Percentiles rank a stretch among this genome's conserved stretches.
phyloP scores from a whole-genome alignment of 2,888 invertebrate species.

The Pogonocherus hispidulus region DNA sequence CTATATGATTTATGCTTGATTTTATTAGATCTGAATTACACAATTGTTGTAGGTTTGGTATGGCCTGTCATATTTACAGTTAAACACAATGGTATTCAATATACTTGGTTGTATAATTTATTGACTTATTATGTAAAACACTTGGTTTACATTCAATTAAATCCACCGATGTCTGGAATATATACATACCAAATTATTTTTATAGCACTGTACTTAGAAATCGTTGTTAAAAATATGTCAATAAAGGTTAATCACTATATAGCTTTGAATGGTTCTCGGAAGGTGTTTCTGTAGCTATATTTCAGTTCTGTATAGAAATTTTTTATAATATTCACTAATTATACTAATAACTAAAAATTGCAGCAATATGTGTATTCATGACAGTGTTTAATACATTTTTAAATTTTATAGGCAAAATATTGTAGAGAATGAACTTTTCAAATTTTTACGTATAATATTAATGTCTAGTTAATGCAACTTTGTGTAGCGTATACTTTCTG shows the following conservation, averaged over 20 bases:
- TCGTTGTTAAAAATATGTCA: not conserved
- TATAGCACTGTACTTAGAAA: conserved; percentile 5
- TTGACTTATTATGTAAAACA: conserved; percentile 46
- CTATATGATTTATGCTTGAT: conserved; percentile 32
- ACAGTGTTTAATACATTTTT: no score
- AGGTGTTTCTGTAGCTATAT: not conserved
- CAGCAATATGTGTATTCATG: no score
- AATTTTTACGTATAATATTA: no score
- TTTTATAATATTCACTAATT: no score
- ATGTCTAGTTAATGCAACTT: no score
- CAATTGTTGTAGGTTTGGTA: conserved; percentile 45
- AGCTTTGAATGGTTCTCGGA: not conserved
- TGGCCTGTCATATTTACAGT: conserved; percentile 50
- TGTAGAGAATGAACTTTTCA: no score
- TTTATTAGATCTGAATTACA: conserved; percentile 37
- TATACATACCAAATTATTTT: conserved; percentile 39
- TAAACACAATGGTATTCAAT: conserved; percentile 50
- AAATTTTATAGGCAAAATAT: no score
- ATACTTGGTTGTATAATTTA: conserved; percentile 50
- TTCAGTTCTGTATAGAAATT: no score
- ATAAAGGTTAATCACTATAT: not conserved
- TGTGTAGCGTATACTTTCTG: no score
- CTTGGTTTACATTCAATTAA: conserved; percentile 39
- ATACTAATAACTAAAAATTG: no score
- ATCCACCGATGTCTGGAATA: conserved; percentile 35